Percentiles rank a stretch among this genome's conserved stretches.
phyloP scores from a whole-genome alignment of 2,797 vertebrate species.

The Brachyalestes nurse region DNA sequence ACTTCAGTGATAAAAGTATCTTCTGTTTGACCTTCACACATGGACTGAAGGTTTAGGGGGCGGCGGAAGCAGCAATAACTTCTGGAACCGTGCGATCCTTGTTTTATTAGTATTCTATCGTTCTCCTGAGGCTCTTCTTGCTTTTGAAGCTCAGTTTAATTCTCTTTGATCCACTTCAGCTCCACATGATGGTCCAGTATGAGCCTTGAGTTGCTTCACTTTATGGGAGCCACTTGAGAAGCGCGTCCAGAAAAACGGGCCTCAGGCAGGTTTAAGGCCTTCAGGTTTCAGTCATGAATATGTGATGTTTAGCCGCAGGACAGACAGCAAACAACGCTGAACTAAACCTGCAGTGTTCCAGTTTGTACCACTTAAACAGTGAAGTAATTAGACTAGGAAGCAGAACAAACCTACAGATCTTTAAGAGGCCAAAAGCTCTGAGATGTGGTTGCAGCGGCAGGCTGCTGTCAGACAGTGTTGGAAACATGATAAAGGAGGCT shows the following conservation, averaged over 20 bases:
- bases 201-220: neutral
- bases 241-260: neutral
- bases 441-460: too few relatives aligned
- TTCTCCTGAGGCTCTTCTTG: neutral
- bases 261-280: neutral
- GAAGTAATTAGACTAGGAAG: too few relatives aligned
- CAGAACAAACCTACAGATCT: too few relatives aligned
- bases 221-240: neutral
- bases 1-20: too few relatives aligned
- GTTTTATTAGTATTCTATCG: neutral
- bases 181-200: too few relatives aligned
- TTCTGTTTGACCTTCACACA: too few relatives aligned
- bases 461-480: too few relatives aligned
- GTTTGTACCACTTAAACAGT: neutral
- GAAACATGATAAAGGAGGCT: too few relatives aligned
- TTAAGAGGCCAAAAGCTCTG: too few relatives aligned
- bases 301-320: neutral
- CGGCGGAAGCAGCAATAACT: too few relatives aligned
- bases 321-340: neutral
- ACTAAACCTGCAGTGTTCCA: neutral
- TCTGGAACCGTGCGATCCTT: neutral
- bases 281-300: neutral
- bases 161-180: too few relatives aligned
- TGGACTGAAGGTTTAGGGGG: too few relatives aligned
- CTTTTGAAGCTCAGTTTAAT: neutral